Conservation (phyloP, 92 coral and sea anemone genomes). For the Phymanthus crucifer region DNA sequence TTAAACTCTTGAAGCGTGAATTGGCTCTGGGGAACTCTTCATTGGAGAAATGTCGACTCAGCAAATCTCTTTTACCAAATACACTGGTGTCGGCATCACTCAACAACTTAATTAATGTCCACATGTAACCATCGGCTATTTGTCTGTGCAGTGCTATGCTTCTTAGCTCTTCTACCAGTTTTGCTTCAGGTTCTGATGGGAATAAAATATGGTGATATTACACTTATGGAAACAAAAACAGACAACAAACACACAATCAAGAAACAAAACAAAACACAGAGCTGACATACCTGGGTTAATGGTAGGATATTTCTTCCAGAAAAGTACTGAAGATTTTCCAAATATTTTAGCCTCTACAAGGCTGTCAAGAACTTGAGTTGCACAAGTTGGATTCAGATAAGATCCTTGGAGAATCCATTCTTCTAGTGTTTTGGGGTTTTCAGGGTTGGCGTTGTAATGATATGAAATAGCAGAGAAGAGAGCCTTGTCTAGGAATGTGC, state of each 20-base stretch:
- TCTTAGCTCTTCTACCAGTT: constrained; percentile 30
- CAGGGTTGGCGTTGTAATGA: constrained; percentile 15
- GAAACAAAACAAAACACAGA: not conserved
- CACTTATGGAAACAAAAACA: not conserved
- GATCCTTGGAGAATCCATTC: constrained; percentile 45
- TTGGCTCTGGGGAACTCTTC: constrained; percentile 28
- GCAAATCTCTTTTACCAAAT: constrained; percentile 10
- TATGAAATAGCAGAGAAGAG: constrained; percentile 22
- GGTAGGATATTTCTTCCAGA: constrained; percentile 45
- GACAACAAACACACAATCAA: not conserved
- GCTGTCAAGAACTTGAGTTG: constrained; percentile 36
- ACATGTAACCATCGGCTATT: constrained; percentile 47
- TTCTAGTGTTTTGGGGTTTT: constrained; percentile 33
- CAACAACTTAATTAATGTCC: constrained; percentile 40
- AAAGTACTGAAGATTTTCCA: constrained; percentile 30
- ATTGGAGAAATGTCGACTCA: constrained; percentile 20
- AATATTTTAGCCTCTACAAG: constrained; percentile 37
- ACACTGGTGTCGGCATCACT: constrained; percentile 16
- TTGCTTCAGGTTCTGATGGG: constrained; percentile 28
- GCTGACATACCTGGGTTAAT: constrained; percentile 34
- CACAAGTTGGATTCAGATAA: constrained; percentile 34
- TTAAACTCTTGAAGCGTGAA: not conserved
- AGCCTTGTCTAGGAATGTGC: constrained; percentile 46
- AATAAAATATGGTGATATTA: not conserved
- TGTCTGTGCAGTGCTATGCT: constrained; percentile 29